Evolutionary conservation across 1,140 invertebrate genomes (phyloP), one percentile per base, ranked within the genome.

Genomic region (Tetragonula clypearis): DNA sequence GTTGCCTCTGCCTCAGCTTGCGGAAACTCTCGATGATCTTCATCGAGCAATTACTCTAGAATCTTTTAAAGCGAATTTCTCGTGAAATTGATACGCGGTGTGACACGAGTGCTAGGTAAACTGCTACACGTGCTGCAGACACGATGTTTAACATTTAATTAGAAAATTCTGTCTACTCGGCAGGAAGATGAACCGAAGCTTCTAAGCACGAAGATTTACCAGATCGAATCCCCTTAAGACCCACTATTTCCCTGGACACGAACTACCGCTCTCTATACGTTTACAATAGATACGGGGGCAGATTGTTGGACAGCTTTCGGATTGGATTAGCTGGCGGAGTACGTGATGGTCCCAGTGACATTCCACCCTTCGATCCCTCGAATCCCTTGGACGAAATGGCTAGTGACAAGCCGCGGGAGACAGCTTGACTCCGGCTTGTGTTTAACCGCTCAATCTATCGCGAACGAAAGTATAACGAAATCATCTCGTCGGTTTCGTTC

Each of bases 271-370:
- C 83, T 73, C 81, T 73, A 88, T 90, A 89, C 89, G 84, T 89
- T 91, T 89, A 88, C 69, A 85, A 79, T 79, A 80, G 89, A 86
- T 86, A 89, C 74, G 69, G 73, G 41, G 85, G 85, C 72, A 62
- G 73, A 79, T 85, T 84, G 88, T 91, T 87, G 84, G 90, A 88
- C 86, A 89, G 90, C 86, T 88, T 86, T 91, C 74, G 88, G 87
- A 91, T 91, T 91, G 82, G 89, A 91, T 90, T 90, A 89, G 79
- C 49, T 41, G 30, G 14, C 41, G 60, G 74, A 80, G 83, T 82
- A 89, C 86, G 88, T 84, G 88, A 87, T 72, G 26, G n/a, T 62
- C 62, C 15, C 35, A n/a, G 19, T 17, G 68, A 35, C 78, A 80
- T 86, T 73, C 85, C 65, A 60, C 76, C 74, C 62, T 87, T 79